Base-by-base conservation (phyloP, 2,888 invertebrate species). In the Eumacrocentrus americanus region DNA sequence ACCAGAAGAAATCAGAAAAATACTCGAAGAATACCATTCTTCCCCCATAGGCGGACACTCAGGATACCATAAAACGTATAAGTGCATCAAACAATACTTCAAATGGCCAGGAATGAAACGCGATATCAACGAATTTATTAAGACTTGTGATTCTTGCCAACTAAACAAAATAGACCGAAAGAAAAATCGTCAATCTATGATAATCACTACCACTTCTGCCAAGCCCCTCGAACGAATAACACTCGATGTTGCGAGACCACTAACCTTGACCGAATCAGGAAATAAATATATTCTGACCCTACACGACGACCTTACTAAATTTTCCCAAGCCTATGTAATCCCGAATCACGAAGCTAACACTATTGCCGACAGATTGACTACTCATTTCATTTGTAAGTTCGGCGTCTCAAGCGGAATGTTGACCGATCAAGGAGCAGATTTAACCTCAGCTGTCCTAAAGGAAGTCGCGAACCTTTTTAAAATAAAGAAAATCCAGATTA, bases 231-330 rank as follows among this genome's bases (percentile, higher is more conserved):
- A 70, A 37, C 50, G 61, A 38, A 44, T 65, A 2, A 61, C 64
- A 11, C 16, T 67, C 3, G 69, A 70, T 12, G 48, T 67, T 12
- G 66, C 67, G 44, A 69, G 69, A 1, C 69, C 68, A 1, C 35
- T 67, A 34, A 50, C 63, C 1, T 29, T 37, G 1, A 61, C 61
- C 1, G n/a, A 37, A 3, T 18, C 14, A 22, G 67, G 66, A 5
- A 62, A 64, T 22, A 22, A 34, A 18, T 67, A 58, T 20, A 62
- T 69, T 5, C 16, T 67, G 1, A 68, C 68, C 0, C 38, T 46
- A 2, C 63, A 51, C 20, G 46, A 54, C 12, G 18, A 48, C n/a
- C 38, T 61, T 12, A 60, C 58, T 1, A 62, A 62, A 37, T 65
- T 40, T 22, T 58, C 62, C 1, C 22, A 38, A 16, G 57, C 54